Evolutionary conservation across 2,113 vertebrate genomes (phyloP), one percentile per base, ranked within the genome.

Genomic region (Bucco capensis): DNA sequence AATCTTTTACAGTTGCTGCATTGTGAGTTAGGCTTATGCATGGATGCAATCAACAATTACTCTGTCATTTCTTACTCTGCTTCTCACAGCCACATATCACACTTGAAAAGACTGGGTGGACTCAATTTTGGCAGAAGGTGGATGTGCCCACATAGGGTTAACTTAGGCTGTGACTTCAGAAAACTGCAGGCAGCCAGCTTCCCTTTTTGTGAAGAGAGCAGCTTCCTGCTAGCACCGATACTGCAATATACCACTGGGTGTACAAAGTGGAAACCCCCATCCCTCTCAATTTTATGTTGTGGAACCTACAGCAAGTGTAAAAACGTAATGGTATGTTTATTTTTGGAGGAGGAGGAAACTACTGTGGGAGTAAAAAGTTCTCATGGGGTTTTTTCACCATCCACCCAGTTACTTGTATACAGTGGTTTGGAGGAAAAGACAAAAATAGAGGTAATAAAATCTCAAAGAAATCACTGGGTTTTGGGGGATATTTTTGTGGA

Each of bases 301-400:
- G 92, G 90, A 95, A 96, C 49, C 35, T 73, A 37, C 24, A 40
- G 31, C 54, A 65, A 74, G 61, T 54, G 73, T 70, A 10, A 92
- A 92, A 95, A 42, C 46, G 40, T 53, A 51, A 53, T 14, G 19
- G 33, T 54, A 0, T 86, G 46, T 65, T 65, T 88, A 69, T 90
- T 93, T 95, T 94, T 89, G 40, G 70, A 73, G 58, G 92, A 94
- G 65, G 82, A 85, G 92, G 87, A 79, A 95, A 92, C 53, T 46
- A 42, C 60, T 44, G 78, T 70, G 35, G 25, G 44, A 93, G 22
- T 71, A 38, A 66, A 64, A 78, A 46, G 16, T 84, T 83, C 74
- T 90, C 40, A 15, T 66, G 74, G 31, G 19, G 1, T 19, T 85
- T 94, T 92, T 28, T 62, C 18, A 24, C 23, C 30, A 24, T 93